phyloP scores from a whole-genome alignment of 2,888 invertebrate species.

The Parasteatoda lunata region DNA sequence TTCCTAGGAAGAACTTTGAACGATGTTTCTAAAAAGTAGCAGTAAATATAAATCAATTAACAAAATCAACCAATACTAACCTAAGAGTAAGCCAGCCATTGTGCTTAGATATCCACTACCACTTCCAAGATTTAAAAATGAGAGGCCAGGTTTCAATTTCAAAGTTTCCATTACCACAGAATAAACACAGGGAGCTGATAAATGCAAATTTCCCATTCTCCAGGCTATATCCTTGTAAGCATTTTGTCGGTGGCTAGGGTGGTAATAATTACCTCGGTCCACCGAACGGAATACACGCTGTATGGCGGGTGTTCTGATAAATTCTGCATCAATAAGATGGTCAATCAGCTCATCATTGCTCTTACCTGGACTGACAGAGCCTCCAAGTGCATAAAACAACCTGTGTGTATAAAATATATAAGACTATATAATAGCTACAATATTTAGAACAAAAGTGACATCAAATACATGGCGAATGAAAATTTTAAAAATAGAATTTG shows the following conservation, averaged over 20 bases:
- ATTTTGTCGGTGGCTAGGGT: slow-evolving; percentile 78
- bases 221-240: slow-evolving; percentile 90
- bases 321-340: slow-evolving; percentile 84
- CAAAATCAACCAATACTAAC: slow-evolving; percentile 73
- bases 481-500: too few species aligned
- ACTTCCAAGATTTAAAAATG: slow-evolving; percentile 92
- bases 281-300: slow-evolving; percentile 88
- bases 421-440: too few species aligned
- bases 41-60: too few species aligned
- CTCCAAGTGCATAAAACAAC: slow-evolving; percentile 80
- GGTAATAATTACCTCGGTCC: slow-evolving; percentile 88
- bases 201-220: slow-evolving; percentile 86
- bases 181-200: slow-evolving; percentile 93
- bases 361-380: slow-evolving; percentile 85
- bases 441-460: too few species aligned
- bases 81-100: slow-evolving; percentile 86
- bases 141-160: slow-evolving; percentile 82
- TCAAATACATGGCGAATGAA: too few species aligned
- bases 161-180: slow-evolving; percentile 89
- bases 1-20: too few species aligned
- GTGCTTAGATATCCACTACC: slow-evolving; percentile 94
- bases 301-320: slow-evolving; percentile 81
- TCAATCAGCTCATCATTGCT: slow-evolving; percentile 90
- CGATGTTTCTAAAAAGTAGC: too few species aligned
- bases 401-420: too few species aligned